Base-by-base conservation (phyloP, 2,113 vertebrate species). In the Holacanthus passer region DNA sequence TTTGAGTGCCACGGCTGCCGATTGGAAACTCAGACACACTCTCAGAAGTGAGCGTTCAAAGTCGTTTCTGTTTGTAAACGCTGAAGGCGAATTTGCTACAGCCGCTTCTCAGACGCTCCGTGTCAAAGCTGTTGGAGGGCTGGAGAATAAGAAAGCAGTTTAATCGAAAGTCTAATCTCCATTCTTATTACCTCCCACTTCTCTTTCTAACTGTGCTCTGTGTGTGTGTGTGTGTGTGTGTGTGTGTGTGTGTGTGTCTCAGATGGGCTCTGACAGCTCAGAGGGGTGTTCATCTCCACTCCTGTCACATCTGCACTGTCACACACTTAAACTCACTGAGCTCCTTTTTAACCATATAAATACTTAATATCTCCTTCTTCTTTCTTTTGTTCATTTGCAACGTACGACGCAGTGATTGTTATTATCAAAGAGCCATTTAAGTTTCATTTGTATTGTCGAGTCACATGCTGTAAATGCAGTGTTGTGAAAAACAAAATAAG, bases 141-240 rank as follows among this genome's bases (percentile, higher is more conserved):
- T 53, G 58, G 5, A 22, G 77, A 87, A 73, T 73, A 77, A 88
- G 86, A 91, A 72, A 85, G 66, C 73, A 68, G 78, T 87, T 92
- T 92, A 90, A 92, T 91, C 77, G 67, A 91, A 90, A 91, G 87
- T 90, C 88, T 90, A 83, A 92, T 93, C 89, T 91, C 88, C 84
- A 85, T 91, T 91, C 79, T 87, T 88, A 90, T 89, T 84, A 87
- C 87, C 81, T 87, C 77, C 77, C 13, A 60, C 78, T 74, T 70
- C 62, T 79, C 62, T 48, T 29, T 88, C 32, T 73, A 20, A 17
- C 27, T 72, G 5, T 43, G 2, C 27, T 66, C 12, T 76, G 52
- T 47, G 64, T 75, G 69, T 41, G 64, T 79, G 55, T 72, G 74
- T 68, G 55, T 62, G 45, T 55, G 73, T 66, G 59, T 67, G 65